Evolutionary conservation across 2,888 invertebrate genomes (phyloP).

Genomic region (Salticus scenicus): DNA sequence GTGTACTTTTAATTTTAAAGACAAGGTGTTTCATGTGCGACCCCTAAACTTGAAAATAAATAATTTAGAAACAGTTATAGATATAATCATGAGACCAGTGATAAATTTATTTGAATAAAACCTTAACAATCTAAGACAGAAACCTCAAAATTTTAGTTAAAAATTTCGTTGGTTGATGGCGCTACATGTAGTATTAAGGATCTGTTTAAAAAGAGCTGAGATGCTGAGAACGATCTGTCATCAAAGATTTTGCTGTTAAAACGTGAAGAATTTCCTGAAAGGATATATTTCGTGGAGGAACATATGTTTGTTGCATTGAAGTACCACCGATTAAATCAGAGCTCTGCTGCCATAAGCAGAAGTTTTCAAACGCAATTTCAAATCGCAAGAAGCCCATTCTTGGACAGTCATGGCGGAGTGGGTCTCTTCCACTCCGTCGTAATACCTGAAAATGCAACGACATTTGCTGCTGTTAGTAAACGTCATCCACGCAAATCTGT

Average conservation of each 20-base stretch:
- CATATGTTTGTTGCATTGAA: conserved; percentile 17
- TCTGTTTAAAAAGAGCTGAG: too few species aligned
- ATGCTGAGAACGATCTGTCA: too few species aligned
- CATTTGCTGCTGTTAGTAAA: not conserved
- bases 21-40: too few species aligned
- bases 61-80: too few species aligned
- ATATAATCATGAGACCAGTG: too few species aligned
- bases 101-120: too few species aligned
- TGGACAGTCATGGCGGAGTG: not conserved
- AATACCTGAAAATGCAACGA: conserved; percentile 16
- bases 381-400: not conserved
- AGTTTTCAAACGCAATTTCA: conserved; percentile 8
- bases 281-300: conserved; percentile 23
- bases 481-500: conserved; percentile 2
- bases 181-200: too few species aligned
- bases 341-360: conserved; percentile 17
- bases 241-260: conserved; percentile 1
- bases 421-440: not conserved
- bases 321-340: conserved; percentile 29
- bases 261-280: not conserved
- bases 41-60: too few species aligned
- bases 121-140: too few species aligned
- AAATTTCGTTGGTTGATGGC: too few species aligned
- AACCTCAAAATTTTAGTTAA: too few species aligned
- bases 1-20: too few species aligned